Conservation (phyloP, 2,888 invertebrate genomes). For the Kuschelorhynchus macadamiae region DNA sequence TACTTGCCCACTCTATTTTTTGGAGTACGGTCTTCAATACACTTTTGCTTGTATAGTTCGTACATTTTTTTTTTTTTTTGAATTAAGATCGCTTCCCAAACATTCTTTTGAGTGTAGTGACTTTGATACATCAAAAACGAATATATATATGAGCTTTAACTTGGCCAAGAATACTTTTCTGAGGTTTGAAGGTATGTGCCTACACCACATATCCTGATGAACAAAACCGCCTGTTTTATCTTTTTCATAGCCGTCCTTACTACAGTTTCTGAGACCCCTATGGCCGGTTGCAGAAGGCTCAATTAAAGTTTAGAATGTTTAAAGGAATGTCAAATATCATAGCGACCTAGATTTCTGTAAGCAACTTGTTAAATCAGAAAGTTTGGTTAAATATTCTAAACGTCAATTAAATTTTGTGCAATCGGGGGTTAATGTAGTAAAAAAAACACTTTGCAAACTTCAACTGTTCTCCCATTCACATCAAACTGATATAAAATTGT, state of each 20-base stretch:
- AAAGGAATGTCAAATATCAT: no score
- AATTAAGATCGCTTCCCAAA: slow-evolving; percentile 2
- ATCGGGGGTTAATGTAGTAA: slow-evolving; percentile 39
- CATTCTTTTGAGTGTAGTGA: slow-evolving; percentile 14
- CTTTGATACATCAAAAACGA: slow-evolving; percentile 18
- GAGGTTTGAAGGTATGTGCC: slow-evolving; percentile 33
- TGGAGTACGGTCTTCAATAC: no score
- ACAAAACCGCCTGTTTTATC: slow-evolving; percentile 24
- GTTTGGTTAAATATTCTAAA: no score
- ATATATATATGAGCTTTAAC: slow-evolving; percentile 14
- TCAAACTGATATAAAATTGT: slow-evolving; percentile 18
- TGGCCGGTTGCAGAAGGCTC: no score
- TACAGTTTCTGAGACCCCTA: slow-evolving; percentile 28
- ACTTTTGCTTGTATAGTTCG: no score
- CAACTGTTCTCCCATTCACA: background rate
- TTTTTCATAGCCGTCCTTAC: slow-evolving; percentile 28
- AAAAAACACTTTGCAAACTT: slow-evolving; percentile 22
- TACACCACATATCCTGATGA: slow-evolving; percentile 28
- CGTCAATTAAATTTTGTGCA: no score
- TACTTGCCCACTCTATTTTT: no score
- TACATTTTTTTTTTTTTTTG: background rate
- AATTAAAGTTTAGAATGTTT: no score
- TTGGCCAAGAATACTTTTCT: slow-evolving; percentile 10
- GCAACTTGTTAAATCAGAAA: no score
- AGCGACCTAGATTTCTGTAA: no score